phyloP scores from a whole-genome alignment of 2,113 vertebrate genomes.

The Excalfactoria chinensis region DNA sequence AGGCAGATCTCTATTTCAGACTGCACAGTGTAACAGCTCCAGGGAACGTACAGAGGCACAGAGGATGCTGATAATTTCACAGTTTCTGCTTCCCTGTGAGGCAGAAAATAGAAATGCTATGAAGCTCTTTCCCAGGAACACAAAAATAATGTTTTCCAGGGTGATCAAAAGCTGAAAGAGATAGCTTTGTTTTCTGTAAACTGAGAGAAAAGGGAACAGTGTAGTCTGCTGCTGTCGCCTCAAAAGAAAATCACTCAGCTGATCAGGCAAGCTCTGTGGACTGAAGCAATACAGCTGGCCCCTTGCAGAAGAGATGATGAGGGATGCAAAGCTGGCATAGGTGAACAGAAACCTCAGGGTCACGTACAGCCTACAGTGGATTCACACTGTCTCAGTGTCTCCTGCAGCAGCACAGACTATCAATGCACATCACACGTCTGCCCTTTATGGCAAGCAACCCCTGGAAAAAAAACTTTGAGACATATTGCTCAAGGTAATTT shows the following conservation, averaged over 20 bases:
- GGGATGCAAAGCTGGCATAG: background rate
- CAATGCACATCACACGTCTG: background rate
- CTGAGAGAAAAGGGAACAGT: background rate
- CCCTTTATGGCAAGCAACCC: conserved; percentile 6
- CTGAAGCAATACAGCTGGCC: background rate
- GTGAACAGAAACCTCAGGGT: background rate
- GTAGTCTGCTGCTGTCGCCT: background rate
- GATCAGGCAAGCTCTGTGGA: background rate
- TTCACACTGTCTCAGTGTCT: background rate
- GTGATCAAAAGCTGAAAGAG: background rate
- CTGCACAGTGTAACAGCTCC: conserved; percentile 27
- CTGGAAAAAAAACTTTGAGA: conserved; percentile 27
- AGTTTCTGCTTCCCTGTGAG: conserved; percentile 49
- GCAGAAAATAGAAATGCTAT: conserved; percentile 54
- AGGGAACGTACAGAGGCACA: conserved; percentile 37
- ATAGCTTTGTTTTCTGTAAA: background rate
- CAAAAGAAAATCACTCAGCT: background rate
- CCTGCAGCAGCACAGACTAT: background rate
- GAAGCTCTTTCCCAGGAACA: conserved; percentile 19
- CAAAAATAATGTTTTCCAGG: conserved; percentile 19
- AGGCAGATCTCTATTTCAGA: conserved; percentile 59
- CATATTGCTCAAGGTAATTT: conserved; percentile 67
- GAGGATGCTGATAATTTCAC: conserved; percentile 59
- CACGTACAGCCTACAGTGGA: fast-evolving
- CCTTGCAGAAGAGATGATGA: background rate